Base-by-base conservation (phyloP, 2,113 vertebrate genomes). In the Labeo catla region DNA sequence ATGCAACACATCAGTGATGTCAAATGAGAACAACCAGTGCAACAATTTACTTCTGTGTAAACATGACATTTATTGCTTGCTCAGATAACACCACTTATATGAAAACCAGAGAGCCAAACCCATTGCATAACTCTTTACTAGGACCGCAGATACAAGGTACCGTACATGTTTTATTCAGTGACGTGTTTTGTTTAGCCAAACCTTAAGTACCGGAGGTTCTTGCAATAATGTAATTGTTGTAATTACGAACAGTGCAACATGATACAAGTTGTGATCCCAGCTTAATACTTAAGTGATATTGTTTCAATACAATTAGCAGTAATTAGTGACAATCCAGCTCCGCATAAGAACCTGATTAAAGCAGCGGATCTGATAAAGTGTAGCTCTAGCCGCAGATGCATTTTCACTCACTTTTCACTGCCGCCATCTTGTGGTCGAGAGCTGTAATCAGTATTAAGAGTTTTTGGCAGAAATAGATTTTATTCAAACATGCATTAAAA, bases 401-500 rank as follows among this genome's bases (percentile, higher is more conserved):
- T 59, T 83, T 57, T 21, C 2, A 66, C 54, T 80, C 23, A 43
- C 65, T 61, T 78, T 84, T 65, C 39, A 63, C 54, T 92, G 82
- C 90, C 89, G 88, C 92, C 90, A 89, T 89, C 92, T 91, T 87
- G 84, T 92, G 92, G 86, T 28, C 78, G 34, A 28, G n/a, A 11
- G 21, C 11, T 73, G 28, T 19, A 74, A 23, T 45, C 1, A 63
- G 15, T 36, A 47, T 52, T 72, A 13, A 39, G n/a, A 28, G n/a
- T 3, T 47, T 43, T 74, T 8, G 6, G 34, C 13, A 8, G 6
- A 68, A 36, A 34, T 4, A 36, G 6, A 68, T 7, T 68, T 52
- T 28, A 28, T 65, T 36, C 28, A 68, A 36, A 68, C 28, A 68
- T 68, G 15, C 65, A 36, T 36, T 34, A 36, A 34, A 15, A 66